Evolutionary conservation across 2,113 vertebrate genomes (phyloP).

Genomic region (Gobio gobio): DNA sequence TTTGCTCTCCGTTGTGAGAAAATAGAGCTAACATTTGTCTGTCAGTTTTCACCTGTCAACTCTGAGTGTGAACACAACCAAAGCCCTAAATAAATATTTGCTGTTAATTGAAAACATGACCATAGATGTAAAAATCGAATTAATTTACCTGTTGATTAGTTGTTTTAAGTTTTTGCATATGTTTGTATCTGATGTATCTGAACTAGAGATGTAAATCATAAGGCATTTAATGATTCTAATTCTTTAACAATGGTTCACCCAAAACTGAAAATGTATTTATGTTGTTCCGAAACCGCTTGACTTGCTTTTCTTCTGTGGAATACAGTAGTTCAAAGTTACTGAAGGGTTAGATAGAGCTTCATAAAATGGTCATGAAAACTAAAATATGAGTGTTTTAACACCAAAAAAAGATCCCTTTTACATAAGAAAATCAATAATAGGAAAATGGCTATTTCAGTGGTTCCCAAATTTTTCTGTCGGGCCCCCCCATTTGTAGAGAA

Average conservation of each 20-base stretch:
- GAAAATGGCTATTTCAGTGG: no score
- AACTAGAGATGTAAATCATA: neutral
- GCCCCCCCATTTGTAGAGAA: no score
- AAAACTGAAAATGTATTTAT: no score
- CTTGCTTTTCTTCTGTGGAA: no score
- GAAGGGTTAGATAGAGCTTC: no score
- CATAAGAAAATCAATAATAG: no score
- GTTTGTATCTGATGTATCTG: neutral
- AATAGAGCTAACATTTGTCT: slow-evolving; percentile 33
- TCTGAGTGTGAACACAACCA: slow-evolving; percentile 8
- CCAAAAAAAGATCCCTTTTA: no score
- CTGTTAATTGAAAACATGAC: neutral
- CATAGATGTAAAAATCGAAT: neutral
- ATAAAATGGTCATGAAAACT: no score
- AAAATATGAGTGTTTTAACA: no score
- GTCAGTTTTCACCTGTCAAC: slow-evolving; percentile 32
- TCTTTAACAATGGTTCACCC: neutral
- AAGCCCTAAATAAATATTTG: slow-evolving; percentile 39
- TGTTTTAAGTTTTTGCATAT: neutral
- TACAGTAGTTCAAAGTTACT: no score
- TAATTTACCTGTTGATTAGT: neutral
- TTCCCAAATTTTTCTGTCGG: no score
- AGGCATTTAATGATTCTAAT: neutral
- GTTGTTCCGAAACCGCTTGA: no score
- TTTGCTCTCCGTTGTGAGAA: slow-evolving; percentile 42